Evolutionary conservation across 2,113 vertebrate genomes (phyloP).

Genomic region (Erythrocercus mccallii): DNA sequence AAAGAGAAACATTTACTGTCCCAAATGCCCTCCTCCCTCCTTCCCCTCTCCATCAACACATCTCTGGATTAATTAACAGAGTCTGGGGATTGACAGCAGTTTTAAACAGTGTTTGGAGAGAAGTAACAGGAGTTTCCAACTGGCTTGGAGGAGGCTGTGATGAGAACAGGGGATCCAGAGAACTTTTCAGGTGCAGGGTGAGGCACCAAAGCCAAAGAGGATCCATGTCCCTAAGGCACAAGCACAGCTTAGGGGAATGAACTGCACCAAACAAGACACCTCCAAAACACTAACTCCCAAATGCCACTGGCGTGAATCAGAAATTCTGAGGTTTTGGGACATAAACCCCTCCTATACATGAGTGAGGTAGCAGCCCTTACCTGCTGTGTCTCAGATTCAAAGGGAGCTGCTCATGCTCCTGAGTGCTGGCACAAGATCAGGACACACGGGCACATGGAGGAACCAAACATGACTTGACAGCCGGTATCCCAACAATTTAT

Average conservation of each 20-base stretch:
- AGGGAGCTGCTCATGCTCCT: neutral
- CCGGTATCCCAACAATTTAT: neutral
- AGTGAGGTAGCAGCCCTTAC: neutral
- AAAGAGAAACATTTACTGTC: neutral
- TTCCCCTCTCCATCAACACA: neutral
- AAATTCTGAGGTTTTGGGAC: neutral
- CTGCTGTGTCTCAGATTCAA: rapidly evolving
- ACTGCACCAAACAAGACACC: neutral
- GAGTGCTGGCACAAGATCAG: neutral
- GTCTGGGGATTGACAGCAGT: neutral
- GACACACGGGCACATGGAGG: rapidly evolving
- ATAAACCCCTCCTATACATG: neutral
- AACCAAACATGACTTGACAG: neutral
- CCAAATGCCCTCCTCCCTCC: neutral
- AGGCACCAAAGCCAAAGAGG: neutral
- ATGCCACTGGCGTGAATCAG: neutral
- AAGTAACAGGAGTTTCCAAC: neutral
- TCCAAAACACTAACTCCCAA: neutral
- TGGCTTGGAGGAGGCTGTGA: neutral
- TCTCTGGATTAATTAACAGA: neutral
- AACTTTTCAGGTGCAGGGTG: neutral
- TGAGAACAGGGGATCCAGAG: neutral
- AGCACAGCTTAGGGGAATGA: neutral
- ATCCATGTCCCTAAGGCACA: rapidly evolving
- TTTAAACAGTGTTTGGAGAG: neutral